phyloP scores from a whole-genome alignment of 2,888 invertebrate genomes.

The Andrena bicolor region DNA sequence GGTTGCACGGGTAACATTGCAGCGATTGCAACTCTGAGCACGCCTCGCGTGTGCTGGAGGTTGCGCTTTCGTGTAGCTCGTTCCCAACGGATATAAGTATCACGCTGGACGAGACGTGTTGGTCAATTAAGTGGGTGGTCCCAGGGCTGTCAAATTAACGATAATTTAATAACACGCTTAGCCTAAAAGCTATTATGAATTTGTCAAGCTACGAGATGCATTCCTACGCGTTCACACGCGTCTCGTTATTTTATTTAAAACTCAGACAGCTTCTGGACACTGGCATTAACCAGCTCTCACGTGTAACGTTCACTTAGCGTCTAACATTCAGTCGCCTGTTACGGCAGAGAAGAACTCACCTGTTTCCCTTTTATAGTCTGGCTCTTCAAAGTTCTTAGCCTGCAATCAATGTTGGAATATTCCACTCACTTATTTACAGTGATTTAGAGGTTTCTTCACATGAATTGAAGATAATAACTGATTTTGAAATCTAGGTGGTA shows the following conservation, averaged over 20 bases:
- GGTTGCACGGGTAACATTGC: slow-evolving; percentile 20
- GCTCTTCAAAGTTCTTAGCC: no score
- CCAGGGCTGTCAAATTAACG: slow-evolving; percentile 39
- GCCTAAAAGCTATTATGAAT: slow-evolving; percentile 19
- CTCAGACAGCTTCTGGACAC: slow-evolving; percentile 6
- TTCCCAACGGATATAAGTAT: slow-evolving; percentile 19
- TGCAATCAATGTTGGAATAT: no score
- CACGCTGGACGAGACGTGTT: not conserved
- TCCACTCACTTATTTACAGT: no score
- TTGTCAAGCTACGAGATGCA: slow-evolving; percentile 18
- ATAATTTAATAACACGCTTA: slow-evolving; percentile 37
- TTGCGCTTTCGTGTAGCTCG: slow-evolving; percentile 8
- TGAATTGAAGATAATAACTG: no score
- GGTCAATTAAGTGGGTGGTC: slow-evolving; percentile 34
- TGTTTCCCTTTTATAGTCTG: no score
- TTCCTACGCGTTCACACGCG: not conserved
- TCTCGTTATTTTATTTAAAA: slow-evolving; percentile 16
- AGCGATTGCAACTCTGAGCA: not conserved
- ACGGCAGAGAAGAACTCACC: no score
- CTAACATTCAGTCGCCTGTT: no score
- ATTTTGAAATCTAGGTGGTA: no score
- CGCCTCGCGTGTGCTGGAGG: slow-evolving; percentile 1
- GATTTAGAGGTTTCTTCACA: no score
- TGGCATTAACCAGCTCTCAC: slow-evolving; percentile 9
- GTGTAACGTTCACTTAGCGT: not conserved